Evolutionary conservation across 2,888 invertebrate species (phyloP).

Genomic region (Subacronicta megacephala): DNA sequence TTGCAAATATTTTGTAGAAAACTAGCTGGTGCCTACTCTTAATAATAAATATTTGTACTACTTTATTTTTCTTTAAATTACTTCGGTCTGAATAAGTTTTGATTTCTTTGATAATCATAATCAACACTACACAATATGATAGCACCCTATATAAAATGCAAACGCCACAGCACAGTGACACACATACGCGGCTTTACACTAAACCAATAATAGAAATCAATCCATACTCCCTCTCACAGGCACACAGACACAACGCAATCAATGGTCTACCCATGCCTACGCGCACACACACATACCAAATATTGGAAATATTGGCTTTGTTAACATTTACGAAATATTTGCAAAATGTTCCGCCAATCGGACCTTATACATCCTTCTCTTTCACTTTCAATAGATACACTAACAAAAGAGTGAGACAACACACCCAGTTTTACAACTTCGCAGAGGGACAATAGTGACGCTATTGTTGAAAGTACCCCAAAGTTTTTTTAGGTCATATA

Average conservation of each 20-base stretch:
- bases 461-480: slow-evolving; percentile 89
- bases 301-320: slow-evolving; percentile 88
- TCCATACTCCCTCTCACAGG: slow-evolving; percentile 85
- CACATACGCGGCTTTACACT: slow-evolving; percentile 88
- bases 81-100: not conserved
- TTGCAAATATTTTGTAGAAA: too few species aligned
- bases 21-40: too few species aligned
- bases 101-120: not conserved
- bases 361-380: slow-evolving; percentile 69
- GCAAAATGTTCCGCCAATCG: slow-evolving; percentile 80
- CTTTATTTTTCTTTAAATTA: too few species aligned
- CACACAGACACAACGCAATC: slow-evolving; percentile 76
- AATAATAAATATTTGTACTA: too few species aligned
- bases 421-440: slow-evolving; percentile 80
- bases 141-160: slow-evolving; percentile 74
- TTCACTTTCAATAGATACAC: slow-evolving; percentile 58
- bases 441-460: slow-evolving; percentile 85
- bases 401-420: slow-evolving; percentile 70
- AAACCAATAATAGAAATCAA: slow-evolving; percentile 90
- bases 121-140: too few species aligned
- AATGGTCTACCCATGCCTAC: slow-evolving; percentile 71
- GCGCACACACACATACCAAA: slow-evolving; percentile 70
- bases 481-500: slow-evolving; percentile 89
- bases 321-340: slow-evolving; percentile 87
- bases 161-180: slow-evolving; percentile 85